These are phyloP conservation scores for Callipepla squamata DNA, from an alignment of 2,113 vertebrate species.

Conservation along the genomic window DNA sequence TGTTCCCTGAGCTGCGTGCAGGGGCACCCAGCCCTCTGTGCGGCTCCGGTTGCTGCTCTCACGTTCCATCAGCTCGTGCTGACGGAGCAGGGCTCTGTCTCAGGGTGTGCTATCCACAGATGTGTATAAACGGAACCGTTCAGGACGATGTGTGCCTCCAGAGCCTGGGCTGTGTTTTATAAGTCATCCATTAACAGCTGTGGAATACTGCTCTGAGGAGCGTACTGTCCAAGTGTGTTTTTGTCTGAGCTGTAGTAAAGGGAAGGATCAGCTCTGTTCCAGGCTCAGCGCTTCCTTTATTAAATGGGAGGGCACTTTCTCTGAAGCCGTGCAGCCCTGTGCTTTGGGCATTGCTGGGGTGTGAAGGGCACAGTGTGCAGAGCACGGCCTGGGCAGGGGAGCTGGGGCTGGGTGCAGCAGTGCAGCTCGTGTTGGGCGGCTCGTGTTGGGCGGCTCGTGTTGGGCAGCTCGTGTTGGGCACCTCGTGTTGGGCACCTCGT, in stretches of 20 bases:
- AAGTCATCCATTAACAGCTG: background rate
- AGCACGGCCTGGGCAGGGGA: too few species aligned
- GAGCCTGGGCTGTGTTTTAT: background rate
- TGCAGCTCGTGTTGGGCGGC: too few species aligned
- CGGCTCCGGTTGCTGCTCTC: background rate
- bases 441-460: too few species aligned
- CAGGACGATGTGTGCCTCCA: background rate
- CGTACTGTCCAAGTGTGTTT: background rate
- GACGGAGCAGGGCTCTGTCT: background rate
- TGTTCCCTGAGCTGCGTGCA: background rate
- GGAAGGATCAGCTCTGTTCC: background rate
- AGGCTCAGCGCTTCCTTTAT: background rate
- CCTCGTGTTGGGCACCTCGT: too few species aligned
- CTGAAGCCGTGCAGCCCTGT: too few species aligned
- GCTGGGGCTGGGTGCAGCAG: background rate
- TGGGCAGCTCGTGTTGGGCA: too few species aligned
- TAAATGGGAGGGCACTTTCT: too few species aligned
- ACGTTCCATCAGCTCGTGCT: too few species aligned
- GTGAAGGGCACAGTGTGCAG: too few species aligned
- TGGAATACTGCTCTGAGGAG: background rate
- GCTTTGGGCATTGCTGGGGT: too few species aligned
- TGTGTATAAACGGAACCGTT: background rate
- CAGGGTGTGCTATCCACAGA: rapidly evolving
- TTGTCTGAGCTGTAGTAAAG: background rate
- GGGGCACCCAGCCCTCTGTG: too few species aligned